Evolutionary conservation across 2,888 invertebrate species (phyloP), one percentile per base, ranked within the genome.

Genomic region (Cerastis rubricosa): DNA sequence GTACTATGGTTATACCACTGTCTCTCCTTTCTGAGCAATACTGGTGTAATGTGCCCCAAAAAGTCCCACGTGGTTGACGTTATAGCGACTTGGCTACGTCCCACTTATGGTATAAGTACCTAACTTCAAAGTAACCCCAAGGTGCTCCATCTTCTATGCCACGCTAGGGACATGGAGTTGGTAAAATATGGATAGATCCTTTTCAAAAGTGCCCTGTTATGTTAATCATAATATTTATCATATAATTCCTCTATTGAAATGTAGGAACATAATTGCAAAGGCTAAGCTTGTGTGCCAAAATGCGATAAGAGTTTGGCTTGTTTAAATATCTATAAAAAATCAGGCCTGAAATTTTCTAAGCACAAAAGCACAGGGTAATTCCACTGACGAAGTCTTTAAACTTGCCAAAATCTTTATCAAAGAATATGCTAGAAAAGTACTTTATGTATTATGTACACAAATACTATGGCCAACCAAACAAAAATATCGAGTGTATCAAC

Each of bases 401-500:
- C 1, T 35, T 35, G 35, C 3, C 35, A 35, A 35, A 35, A 35
- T 35, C 35, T 35, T 35, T 35, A 35, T 35, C 35, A 35, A 35
- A 35, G 35, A 35, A 1, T 35, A 3, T 3, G 35, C 35, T 35
- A 3, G 35, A 35, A 35, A 35, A 35, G 0, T n/a, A 43, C 11
- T 51, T 17, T 64, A 17, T 51, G 17, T 64, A 17, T 64, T 64
- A 57, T 63, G 47, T 64, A 25, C 19, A 17, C 14, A 59, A n/a
- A 51, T n/a, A 22, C 70, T 17, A 12, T 17, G 6, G 25, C 51
- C 2, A 25, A 40, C 6, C 11, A 71, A 74, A 70, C 61, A 45
- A 63, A 79, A 69, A 82, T 73, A 77, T 76, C 35, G 64, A 72
- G 74, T 73, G 66, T 76, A 77, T 80, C 63, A 67, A 64, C 78